phyloP scores from a whole-genome alignment of 2,888 invertebrate species.

The Mythimna albipuncta region DNA sequence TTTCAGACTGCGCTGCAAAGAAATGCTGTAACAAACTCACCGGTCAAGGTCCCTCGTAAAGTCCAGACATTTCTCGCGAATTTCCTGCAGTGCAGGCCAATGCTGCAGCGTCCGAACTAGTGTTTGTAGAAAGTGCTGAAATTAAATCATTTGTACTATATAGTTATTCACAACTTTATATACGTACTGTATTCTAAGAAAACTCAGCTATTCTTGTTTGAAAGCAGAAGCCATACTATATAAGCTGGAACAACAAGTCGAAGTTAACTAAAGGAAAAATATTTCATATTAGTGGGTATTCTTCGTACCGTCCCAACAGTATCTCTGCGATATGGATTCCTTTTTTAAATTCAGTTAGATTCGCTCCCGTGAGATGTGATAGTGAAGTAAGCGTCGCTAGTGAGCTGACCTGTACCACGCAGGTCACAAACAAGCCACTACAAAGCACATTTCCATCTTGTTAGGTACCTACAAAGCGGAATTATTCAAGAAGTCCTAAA shows the following conservation, averaged over 20 bases:
- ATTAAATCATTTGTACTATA: constrained; percentile 14
- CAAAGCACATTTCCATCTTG: constrained; percentile 69
- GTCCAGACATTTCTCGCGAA: constrained; percentile 11
- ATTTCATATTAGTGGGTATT: constrained; percentile 1
- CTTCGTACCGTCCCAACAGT: constrained; percentile 8
- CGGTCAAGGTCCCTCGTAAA: constrained; percentile 31
- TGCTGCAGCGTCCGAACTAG: neutral
- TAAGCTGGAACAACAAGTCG: neutral
- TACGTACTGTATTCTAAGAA: neutral
- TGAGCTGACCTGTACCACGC: constrained; percentile 58
- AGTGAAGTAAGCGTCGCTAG: constrained; percentile 44
- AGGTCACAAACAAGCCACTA: constrained; percentile 67
- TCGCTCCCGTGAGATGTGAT: constrained; percentile 7
- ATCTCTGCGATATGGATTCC: constrained; percentile 26
- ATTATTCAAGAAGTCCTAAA: constrained; percentile 78
- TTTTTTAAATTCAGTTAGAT: constrained; percentile 39
- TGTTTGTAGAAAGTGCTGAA: neutral
- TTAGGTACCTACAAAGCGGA: constrained; percentile 72
- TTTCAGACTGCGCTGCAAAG: constrained; percentile 18
- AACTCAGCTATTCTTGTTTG: neutral
- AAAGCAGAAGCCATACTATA: neutral
- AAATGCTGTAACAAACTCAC: constrained; percentile 15
- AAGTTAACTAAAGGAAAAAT: constrained; percentile 1
- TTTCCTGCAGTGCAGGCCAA: constrained; percentile 19
- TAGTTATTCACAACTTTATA: neutral